phyloP scores from a whole-genome alignment of 2,888 invertebrate genomes.

The Microctonus hyperodae region DNA sequence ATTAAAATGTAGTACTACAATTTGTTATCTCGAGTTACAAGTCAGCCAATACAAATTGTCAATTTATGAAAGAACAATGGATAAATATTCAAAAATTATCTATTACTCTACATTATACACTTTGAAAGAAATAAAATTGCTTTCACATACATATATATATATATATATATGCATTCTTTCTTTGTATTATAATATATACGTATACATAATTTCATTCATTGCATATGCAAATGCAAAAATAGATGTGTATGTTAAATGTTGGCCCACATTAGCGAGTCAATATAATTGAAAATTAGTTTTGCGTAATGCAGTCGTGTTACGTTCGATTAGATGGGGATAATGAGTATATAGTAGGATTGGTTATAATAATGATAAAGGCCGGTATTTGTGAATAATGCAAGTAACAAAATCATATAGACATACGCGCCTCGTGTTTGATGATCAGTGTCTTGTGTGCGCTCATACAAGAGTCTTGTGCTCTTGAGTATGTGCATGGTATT shows the following conservation, averaged over 20 bases:
- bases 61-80: background rate
- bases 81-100: slow-evolving; percentile 4
- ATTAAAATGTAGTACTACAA: too few relatives aligned
- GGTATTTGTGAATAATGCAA: background rate
- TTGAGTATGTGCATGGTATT: background rate
- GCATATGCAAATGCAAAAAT: background rate
- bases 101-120: too few relatives aligned
- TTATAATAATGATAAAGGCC: background rate
- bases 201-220: background rate
- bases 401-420: background rate
- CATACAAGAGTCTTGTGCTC: too few relatives aligned
- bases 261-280: background rate
- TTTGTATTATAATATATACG: too few relatives aligned
- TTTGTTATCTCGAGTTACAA: background rate
- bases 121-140: background rate
- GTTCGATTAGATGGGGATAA: background rate
- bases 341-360: background rate
- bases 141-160: too few relatives aligned
- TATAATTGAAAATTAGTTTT: background rate
- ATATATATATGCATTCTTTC: too few relatives aligned
- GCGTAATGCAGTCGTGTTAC: background rate
- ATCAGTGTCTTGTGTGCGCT: background rate
- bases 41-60: background rate
- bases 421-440: too few relatives aligned
- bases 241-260: background rate